Conservation (phyloP, 1,140 invertebrate species). For the Antheraea mylitta region DNA sequence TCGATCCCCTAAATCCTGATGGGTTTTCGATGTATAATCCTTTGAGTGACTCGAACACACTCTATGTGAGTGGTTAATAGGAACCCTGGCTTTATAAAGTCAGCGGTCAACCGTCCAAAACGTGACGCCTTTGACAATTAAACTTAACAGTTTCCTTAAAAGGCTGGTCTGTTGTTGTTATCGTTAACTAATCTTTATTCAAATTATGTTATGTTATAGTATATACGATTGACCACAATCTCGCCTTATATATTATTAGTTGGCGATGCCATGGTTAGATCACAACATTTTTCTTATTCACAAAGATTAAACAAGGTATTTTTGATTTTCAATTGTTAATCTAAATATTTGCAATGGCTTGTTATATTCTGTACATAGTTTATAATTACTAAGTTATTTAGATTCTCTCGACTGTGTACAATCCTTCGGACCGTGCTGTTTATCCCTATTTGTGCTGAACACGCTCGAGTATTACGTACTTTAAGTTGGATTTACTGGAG, state of each 20-base stretch:
- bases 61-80: background rate
- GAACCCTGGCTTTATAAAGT: background rate
- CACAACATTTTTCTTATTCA: no score
- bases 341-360: no score
- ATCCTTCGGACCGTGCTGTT: no score
- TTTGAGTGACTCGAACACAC: background rate
- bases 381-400: no score
- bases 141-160: background rate
- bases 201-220: no score
- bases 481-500: background rate
- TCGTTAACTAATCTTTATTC: background rate
- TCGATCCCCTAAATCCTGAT: background rate
- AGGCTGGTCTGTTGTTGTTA: background rate
- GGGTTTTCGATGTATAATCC: background rate
- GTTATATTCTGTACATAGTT: no score
- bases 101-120: background rate
- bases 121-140: slow-evolving; percentile 4
- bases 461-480: background rate
- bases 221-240: no score
- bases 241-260: no score
- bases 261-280: no score
- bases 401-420: no score
- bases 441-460: background rate
- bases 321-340: no score
- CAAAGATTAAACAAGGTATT: no score